Conservation (phyloP, 2,797 vertebrate species). For the Tinamus major region DNA sequence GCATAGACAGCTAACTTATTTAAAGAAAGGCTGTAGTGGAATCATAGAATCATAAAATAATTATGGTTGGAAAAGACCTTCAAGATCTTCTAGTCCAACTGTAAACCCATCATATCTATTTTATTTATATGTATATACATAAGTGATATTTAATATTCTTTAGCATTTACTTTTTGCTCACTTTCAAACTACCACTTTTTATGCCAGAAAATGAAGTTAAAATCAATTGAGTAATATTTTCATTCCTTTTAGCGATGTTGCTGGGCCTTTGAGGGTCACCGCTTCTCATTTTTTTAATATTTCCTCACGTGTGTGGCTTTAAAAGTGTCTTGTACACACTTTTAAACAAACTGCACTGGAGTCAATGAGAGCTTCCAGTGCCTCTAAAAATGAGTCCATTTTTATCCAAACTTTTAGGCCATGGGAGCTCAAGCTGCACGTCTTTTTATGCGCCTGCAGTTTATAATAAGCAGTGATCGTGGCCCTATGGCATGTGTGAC, state of each 20-base stretch:
- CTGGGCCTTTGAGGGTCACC: neutral
- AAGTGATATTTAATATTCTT: neutral
- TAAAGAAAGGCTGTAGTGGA: neutral
- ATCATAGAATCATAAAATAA: neutral
- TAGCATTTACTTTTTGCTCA: neutral
- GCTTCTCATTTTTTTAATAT: neutral
- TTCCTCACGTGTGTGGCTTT: neutral
- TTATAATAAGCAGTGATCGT: slow-evolving; percentile 24
- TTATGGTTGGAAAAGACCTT: too few species aligned
- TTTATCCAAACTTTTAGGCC: neutral
- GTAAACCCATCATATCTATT: neutral
- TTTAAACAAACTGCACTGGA: neutral
- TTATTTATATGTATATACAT: neutral
- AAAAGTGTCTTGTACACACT: neutral
- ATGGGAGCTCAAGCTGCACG: neutral
- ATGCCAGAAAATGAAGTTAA: neutral
- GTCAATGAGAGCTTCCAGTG: neutral
- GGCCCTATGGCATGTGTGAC: neutral
- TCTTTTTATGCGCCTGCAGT: neutral
- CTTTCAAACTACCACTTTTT: neutral
- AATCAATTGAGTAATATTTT: neutral
- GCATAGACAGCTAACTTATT: neutral
- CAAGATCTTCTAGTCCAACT: too few species aligned
- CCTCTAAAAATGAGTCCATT: neutral
- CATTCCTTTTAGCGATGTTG: neutral